A percentile compares a stretch with the other conserved stretches of the same genome.
phyloP scores from a whole-genome alignment of 1,140 invertebrate genomes.

The Odontomachus brunneus region DNA sequence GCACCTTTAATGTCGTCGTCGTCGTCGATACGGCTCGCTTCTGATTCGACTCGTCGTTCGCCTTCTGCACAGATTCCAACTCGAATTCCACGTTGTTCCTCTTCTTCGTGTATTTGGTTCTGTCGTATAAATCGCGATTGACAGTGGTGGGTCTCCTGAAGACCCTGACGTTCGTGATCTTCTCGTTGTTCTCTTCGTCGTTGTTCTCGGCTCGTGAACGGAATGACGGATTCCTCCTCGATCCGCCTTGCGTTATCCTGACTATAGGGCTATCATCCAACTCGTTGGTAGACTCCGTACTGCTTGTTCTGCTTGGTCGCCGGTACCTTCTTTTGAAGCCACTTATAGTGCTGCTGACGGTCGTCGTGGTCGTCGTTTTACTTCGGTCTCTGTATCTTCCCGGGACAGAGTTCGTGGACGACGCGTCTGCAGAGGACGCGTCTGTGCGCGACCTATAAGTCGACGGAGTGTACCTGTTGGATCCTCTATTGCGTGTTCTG shows the following conservation, averaged over 20 bases:
- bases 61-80: not conserved
- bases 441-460: conserved; percentile 24
- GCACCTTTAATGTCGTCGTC: not conserved
- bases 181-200: conserved; percentile 59
- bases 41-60: not conserved
- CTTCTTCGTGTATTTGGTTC: conserved; percentile 59
- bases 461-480: conserved; percentile 76
- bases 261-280: conserved; percentile 72
- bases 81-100: conserved; percentile 45
- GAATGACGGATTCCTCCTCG: conserved; percentile 47
- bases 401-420: conserved; percentile 29
- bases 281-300: conserved; percentile 58
- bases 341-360: conserved; percentile 17
- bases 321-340: conserved; percentile 63
- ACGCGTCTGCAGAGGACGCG: too few species aligned
- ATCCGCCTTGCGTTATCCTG: conserved; percentile 65
- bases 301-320: conserved; percentile 65
- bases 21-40: not conserved
- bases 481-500: conserved; percentile 75
- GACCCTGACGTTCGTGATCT: conserved; percentile 72
- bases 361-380: conserved; percentile 11
- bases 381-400: conserved; percentile 50
- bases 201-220: conserved; percentile 45
- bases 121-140: conserved; percentile 55
- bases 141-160: conserved; percentile 54